A percentile compares a stretch with the other conserved stretches of the same genome.
Evolutionary conservation across 2,113 vertebrate species (phyloP).

Genomic region (Collichthys lucidus): DNA sequence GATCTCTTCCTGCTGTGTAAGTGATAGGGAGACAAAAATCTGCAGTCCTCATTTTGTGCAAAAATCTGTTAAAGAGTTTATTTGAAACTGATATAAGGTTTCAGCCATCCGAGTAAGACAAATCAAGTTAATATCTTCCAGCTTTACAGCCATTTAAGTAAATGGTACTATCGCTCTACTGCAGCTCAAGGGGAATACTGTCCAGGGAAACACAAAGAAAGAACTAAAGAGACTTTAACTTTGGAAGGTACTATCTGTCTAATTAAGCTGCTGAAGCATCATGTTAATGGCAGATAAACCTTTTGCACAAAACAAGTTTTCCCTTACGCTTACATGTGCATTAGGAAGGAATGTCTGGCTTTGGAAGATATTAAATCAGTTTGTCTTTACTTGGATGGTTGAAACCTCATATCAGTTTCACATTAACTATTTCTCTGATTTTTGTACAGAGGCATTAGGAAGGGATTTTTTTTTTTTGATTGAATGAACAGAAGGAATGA

Average conservation of each 20-base stretch:
- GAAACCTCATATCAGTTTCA: not conserved
- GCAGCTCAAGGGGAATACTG: not conserved
- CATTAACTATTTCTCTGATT: not conserved
- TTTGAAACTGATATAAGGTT: not conserved
- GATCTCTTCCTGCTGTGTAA: too few relatives aligned
- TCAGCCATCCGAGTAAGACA: not conserved
- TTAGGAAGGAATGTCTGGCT: too few relatives aligned
- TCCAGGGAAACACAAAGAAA: not conserved
- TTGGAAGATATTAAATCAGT: not conserved
- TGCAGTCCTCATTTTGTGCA: not conserved
- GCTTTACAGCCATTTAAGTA: not conserved
- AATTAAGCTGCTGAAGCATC: too few relatives aligned
- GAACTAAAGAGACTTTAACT: not conserved
- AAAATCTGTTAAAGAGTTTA: not conserved
- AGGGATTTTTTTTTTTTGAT: not conserved
- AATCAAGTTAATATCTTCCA: not conserved
- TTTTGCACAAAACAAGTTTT: not conserved
- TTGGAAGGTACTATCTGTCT: too few relatives aligned
- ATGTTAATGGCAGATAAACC: too few relatives aligned
- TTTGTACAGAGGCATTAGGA: not conserved
- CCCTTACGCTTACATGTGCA: too few relatives aligned
- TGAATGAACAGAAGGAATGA: not conserved
- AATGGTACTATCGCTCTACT: not conserved
- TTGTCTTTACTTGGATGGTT: not conserved
- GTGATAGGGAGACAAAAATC: not conserved